These are phyloP conservation scores for Lycaon pictus DNA, from an alignment of 2,113 vertebrate genomes.

Conservation along the genomic window DNA sequence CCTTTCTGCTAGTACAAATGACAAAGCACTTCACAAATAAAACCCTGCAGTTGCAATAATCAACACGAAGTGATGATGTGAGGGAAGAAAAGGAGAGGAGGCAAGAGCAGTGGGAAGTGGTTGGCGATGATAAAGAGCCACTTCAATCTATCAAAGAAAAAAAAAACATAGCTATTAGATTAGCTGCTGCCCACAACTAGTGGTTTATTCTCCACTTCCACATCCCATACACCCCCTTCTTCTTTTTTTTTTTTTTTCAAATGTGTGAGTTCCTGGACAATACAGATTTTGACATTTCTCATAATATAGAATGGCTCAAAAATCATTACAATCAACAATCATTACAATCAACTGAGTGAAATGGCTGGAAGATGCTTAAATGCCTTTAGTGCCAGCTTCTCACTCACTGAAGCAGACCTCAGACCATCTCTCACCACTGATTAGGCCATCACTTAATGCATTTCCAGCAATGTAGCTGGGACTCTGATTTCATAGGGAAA, in stretches of 20 bases:
- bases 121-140: conserved; percentile 63
- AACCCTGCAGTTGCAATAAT: conserved; percentile 77
- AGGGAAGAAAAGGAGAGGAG: not conserved
- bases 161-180: conserved; percentile 75
- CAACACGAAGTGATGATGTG: conserved; percentile 72
- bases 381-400: conserved; percentile 81
- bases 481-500: conserved; percentile 76
- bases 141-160: conserved; percentile 74
- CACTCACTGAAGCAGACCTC: conserved; percentile 76
- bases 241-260: conserved; percentile 72
- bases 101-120: conserved; percentile 56
- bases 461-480: conserved; percentile 24
- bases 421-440: conserved; percentile 79
- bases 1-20: conserved; percentile 64
- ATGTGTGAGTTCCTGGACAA: conserved; percentile 75
- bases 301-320: conserved; percentile 82
- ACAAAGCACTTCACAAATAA: conserved; percentile 71
- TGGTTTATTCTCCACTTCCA: conserved; percentile 61
- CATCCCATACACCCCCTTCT: not conserved
- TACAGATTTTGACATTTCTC: conserved; percentile 85
- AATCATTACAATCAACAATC: conserved; percentile 87
- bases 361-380: conserved; percentile 82
- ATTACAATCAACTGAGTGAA: conserved; percentile 87
- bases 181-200: conserved; percentile 72
- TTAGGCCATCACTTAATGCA: conserved; percentile 79